A percentile compares a stretch with the other conserved stretches of the same genome.
phyloP scores from a whole-genome alignment of 1,140 invertebrate species.

The Vollenhovia emeryi region DNA sequence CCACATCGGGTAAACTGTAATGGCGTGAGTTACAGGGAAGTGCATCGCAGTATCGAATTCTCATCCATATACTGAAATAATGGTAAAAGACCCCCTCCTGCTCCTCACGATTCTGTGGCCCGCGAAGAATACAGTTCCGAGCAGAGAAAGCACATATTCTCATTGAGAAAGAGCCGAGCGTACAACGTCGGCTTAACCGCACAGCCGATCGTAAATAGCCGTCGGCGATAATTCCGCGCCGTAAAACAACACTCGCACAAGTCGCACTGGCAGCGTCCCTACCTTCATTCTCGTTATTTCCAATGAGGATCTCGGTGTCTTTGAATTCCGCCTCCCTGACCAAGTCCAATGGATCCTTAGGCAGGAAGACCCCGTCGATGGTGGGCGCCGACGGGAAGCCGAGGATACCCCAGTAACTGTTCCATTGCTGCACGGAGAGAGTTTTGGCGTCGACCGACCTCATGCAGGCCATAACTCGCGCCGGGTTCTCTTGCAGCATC shows the following conservation, averaged over 20 bases:
- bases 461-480: constrained; percentile 93
- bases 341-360: constrained; percentile 93
- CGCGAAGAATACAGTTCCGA: not conserved
- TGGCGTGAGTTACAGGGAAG: not conserved
- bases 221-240: constrained; percentile 1
- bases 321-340: constrained; percentile 92
- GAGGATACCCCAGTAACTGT: constrained; percentile 95
- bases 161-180: constrained; percentile 17
- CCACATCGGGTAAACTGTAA: constrained; percentile 3
- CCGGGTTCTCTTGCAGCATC: constrained; percentile 87
- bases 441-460: constrained; percentile 93
- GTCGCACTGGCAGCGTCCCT: constrained; percentile 74
- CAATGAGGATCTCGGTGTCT: constrained; percentile 94
- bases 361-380: constrained; percentile 93
- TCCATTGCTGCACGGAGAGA: constrained; percentile 95
- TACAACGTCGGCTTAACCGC: constrained; percentile 2
- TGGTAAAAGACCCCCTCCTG: not conserved
- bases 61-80: constrained; percentile 21
- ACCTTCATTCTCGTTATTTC: constrained; percentile 96
- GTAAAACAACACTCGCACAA: not conserved
- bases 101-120: too few relatives aligned
- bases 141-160: constrained; percentile 24
- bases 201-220: not conserved
- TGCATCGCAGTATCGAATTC: not conserved
- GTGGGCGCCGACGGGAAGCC: constrained; percentile 95